Conservation (phyloP, 2,113 vertebrate species). For the Chaetodon auriga region DNA sequence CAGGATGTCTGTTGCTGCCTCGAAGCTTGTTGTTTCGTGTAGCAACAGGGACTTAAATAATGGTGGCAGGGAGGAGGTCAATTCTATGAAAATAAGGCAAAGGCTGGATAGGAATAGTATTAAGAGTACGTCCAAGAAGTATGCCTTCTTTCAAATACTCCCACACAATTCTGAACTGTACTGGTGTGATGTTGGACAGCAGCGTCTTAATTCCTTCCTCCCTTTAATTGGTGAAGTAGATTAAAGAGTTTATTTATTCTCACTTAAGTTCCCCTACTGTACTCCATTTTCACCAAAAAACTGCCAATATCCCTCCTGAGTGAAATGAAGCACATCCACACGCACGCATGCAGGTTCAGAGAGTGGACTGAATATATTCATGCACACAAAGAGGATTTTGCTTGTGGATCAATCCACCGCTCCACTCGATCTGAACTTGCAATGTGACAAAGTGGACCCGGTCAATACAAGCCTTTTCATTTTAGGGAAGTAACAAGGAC, state of each 20-base stretch:
- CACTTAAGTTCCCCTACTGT: not conserved
- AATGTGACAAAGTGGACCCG: conserved; percentile 46
- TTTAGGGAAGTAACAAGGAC: conserved; percentile 22
- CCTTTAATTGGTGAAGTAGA: not conserved
- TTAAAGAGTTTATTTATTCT: not conserved
- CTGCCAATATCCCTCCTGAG: not conserved
- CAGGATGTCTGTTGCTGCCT: too few species aligned
- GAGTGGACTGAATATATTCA: conserved; percentile 22
- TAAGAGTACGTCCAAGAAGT: not conserved
- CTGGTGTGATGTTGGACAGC: not conserved
- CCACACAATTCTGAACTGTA: not conserved
- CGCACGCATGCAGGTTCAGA: not conserved
- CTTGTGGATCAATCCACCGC: conserved; percentile 34
- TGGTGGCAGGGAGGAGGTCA: too few species aligned
- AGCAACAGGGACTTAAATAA: too few species aligned
- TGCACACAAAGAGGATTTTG: conserved; percentile 47
- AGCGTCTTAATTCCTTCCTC: not conserved
- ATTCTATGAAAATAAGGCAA: not conserved
- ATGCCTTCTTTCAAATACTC: not conserved
- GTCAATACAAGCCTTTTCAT: conserved; percentile 53
- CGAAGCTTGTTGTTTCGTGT: too few species aligned
- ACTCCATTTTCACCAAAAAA: not conserved
- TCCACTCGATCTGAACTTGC: conserved; percentile 32
- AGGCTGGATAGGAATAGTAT: not conserved
- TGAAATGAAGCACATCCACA: not conserved